Conservation (phyloP, 2,888 invertebrate species). For the Drosophila falleni region DNA sequence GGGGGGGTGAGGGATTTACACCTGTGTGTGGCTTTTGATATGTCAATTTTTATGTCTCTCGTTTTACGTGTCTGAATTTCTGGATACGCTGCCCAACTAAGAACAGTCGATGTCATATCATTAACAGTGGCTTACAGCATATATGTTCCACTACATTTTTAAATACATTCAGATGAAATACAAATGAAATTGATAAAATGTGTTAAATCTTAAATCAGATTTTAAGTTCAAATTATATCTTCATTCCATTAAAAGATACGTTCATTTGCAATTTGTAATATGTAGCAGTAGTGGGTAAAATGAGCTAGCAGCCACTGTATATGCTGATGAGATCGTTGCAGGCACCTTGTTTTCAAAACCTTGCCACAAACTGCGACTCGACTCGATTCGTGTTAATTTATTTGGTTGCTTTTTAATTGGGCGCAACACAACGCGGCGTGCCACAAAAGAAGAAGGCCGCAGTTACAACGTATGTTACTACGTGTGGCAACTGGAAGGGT, state of each 20-base stretch:
- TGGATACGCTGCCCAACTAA: constrained; percentile 17
- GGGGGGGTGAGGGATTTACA: not conserved
- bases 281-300: too few species aligned
- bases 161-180: too few species aligned
- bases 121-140: not conserved
- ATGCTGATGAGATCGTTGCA: constrained; percentile 41
- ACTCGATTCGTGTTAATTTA: constrained; percentile 38
- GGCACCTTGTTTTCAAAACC: constrained; percentile 17
- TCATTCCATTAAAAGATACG: too few species aligned
- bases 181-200: too few species aligned
- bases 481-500: constrained; percentile 19
- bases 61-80: constrained; percentile 76
- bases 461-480: constrained; percentile 5
- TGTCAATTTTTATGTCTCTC: constrained; percentile 80
- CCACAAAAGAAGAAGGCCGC: constrained; percentile 1
- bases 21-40: constrained; percentile 50
- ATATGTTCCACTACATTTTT: too few species aligned
- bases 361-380: constrained; percentile 6
- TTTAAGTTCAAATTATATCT: too few species aligned
- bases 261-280: too few species aligned
- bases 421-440: constrained; percentile 9
- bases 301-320: constrained; percentile 7
- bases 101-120: constrained; percentile 13
- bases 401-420: constrained; percentile 60
- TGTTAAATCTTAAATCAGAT: too few species aligned